These are phyloP conservation scores for Psittacara wagleri DNA, from an alignment of 2,113 vertebrate genomes.

Conservation along the genomic window DNA sequence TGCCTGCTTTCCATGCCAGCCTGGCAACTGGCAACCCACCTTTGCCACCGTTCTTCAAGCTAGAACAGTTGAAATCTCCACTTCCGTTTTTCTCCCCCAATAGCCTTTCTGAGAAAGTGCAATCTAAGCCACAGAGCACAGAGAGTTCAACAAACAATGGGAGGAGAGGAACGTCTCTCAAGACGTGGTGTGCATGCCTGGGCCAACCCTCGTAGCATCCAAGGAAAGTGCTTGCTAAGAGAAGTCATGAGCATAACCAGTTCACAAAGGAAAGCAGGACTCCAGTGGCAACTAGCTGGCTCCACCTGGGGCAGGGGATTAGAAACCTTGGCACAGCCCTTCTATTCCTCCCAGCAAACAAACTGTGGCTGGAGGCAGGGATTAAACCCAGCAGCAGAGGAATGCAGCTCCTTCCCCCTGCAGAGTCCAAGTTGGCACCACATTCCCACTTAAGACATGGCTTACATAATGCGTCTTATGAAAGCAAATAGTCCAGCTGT, in stretches of 20 bases:
- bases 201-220: neutral
- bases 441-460: slow-evolving; percentile 30
- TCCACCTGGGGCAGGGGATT: slow-evolving; percentile 30
- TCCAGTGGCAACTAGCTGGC: neutral
- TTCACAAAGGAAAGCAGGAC: neutral
- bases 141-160: neutral
- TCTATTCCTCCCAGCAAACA: neutral
- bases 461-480: slow-evolving; percentile 69
- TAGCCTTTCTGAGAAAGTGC: neutral
- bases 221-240: neutral
- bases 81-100: neutral
- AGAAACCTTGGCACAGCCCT: neutral
- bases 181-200: neutral
- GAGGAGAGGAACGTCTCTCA: neutral
- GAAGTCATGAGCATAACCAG: neutral
- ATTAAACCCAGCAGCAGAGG: slow-evolving; percentile 40
- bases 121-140: neutral
- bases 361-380: slow-evolving; percentile 38
- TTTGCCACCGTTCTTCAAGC: neutral
- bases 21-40: neutral
- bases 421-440: slow-evolving; percentile 43
- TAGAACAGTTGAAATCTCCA: neutral
- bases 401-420: slow-evolving; percentile 48
- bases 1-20: neutral
- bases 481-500: slow-evolving; percentile 29